These are phyloP conservation scores for Neopipo cinnamomea DNA, from an alignment of 2,113 vertebrate genomes.

Conservation along the genomic window DNA sequence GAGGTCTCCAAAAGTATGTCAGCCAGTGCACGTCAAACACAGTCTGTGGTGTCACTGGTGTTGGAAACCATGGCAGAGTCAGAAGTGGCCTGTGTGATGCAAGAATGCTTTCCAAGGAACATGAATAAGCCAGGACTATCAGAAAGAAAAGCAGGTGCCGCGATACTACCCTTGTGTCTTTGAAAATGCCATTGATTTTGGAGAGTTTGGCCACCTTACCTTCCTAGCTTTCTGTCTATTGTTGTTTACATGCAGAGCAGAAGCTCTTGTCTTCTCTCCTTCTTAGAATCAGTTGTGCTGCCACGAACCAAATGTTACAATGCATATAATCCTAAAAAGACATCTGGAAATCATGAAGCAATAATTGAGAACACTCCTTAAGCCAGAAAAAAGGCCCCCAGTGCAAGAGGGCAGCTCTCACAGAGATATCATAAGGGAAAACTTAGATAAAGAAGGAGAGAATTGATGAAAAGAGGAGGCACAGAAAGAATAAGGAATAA, in stretches of 20 bases:
- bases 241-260: neutral
- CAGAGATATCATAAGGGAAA: neutral
- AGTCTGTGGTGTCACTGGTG: too few species aligned
- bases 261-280: neutral
- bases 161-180: neutral
- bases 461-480: neutral
- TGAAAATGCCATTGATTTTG: neutral
- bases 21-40: neutral
- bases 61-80: neutral
- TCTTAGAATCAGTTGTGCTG: neutral
- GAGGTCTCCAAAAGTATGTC: neutral
- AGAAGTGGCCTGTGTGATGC: neutral
- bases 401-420: neutral
- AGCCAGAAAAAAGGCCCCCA: neutral
- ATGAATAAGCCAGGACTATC: neutral
- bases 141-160: fast-evolving
- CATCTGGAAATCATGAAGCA: neutral
- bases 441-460: neutral
- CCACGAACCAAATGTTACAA: neutral
- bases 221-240: neutral
- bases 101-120: neutral
- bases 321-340: neutral
- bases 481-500: neutral
- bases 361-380: neutral
- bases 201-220: neutral